A percentile compares a stretch with the other conserved stretches of the same genome.
Evolutionary conservation across 2,113 vertebrate genomes (phyloP).

Genomic region (Corapipo altera): DNA sequence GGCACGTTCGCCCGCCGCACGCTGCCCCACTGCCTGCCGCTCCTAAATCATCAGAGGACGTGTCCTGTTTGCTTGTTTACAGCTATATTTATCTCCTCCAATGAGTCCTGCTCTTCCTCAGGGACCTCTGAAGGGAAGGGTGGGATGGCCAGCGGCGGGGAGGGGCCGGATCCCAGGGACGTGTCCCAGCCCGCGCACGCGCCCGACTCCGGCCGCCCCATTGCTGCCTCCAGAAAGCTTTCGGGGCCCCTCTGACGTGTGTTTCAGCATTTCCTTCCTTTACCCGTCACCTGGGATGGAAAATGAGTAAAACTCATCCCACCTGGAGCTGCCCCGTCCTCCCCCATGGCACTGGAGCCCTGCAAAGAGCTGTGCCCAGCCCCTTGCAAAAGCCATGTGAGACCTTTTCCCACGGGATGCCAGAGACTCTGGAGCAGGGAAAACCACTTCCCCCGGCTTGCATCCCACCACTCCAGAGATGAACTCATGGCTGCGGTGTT

Average conservation of each 20-base stretch:
- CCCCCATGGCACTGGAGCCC: not conserved
- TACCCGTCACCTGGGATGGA: not conserved
- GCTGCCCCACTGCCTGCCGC: not conserved
- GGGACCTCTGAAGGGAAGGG: slow-evolving; percentile 58
- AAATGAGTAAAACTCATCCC: not conserved
- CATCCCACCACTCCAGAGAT: not conserved
- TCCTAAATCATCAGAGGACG: not conserved
- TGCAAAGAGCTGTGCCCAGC: accelerated
- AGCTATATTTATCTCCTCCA: slow-evolving; percentile 64
- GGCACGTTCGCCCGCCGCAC: not conserved
- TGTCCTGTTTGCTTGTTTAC: slow-evolving; percentile 69
- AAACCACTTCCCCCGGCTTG: not conserved
- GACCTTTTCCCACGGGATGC: not conserved
- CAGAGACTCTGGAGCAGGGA: not conserved
- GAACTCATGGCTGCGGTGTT: accelerated
- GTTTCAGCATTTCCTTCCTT: not conserved
- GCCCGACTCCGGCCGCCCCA: not conserved
- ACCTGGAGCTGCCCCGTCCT: not conserved
- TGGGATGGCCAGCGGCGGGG: not conserved
- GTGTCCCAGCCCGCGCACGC: not conserved
- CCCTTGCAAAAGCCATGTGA: not conserved
- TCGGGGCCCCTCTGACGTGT: not conserved
- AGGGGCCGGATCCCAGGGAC: not conserved
- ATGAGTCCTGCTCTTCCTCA: slow-evolving; percentile 55
- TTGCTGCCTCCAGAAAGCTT: not conserved